Evolutionary conservation across 2,113 vertebrate genomes (phyloP), one percentile per base, ranked within the genome.

Genomic region (Paradoxurus hermaphroditus): DNA sequence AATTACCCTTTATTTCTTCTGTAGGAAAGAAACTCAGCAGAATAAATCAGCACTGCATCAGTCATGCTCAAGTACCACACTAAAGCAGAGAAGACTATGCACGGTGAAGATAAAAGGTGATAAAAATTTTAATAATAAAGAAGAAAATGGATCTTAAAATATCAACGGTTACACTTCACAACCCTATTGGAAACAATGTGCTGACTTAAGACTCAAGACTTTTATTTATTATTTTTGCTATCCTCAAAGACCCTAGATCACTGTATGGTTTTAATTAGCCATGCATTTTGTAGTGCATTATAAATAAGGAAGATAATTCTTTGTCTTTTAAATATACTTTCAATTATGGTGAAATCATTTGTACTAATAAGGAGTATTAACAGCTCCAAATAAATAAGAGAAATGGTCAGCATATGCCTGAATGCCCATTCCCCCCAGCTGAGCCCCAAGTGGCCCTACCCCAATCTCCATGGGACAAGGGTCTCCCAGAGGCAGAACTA

Each of bases 281-380:
- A 82, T 67, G n/a, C 16, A 63, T 68, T 87, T 78, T 91, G 14
- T 18, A 27, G 34, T 89, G 7, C 36, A 44, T 49, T 79, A 59
- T 7, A 86, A 82, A 91, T 62, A 34, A 51, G n/a, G 13, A 23
- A n/a, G 19, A 79, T 5, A 79, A n/a, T 67, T 81, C 53, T 93
- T 77, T 36, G 67, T 81, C 56, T 56, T 94, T 79, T 79, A 77
- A 88, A 46, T 21, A 70, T 73, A 29, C 27, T 10, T 86, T 81
- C 65, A 73, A 15, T 46, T 73, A 68, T 7, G n/a, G 16, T 67
- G 29, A 34, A 16, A 68, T 49, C 29, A 36, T 59, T 59, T 31
- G 4, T 34, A 75, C 51, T n/a, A 62, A 67, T 41, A 62, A 73
- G 41, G 65, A 44, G 21, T 44, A 21, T 27, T 59, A 44, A 72